Evolutionary conservation across 1,140 invertebrate species (phyloP).

Genomic region (Bradynema listronoti): DNA sequence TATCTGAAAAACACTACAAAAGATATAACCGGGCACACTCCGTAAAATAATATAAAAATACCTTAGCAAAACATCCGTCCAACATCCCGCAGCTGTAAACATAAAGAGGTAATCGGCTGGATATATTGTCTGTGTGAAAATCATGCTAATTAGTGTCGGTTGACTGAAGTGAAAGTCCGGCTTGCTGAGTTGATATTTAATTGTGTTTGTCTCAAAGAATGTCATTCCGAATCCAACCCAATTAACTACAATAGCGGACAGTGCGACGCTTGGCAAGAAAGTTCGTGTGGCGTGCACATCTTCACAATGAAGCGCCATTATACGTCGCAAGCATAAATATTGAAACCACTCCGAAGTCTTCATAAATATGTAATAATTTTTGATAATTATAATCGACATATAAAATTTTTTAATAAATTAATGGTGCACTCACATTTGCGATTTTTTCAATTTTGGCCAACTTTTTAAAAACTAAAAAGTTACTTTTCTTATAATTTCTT

Average conservation of each 20-base stretch:
- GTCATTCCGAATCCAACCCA: constrained; percentile 55
- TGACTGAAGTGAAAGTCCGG: constrained; percentile 45
- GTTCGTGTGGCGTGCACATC: constrained; percentile 39
- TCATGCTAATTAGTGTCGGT: constrained; percentile 51
- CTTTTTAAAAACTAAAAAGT: no score
- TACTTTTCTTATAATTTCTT: no score
- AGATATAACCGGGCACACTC: no score
- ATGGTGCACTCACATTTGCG: no score
- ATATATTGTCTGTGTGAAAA: constrained; percentile 57
- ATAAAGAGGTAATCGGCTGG: constrained; percentile 54
- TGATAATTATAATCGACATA: neutral
- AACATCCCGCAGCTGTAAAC: constrained; percentile 54
- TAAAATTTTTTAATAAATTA: no score
- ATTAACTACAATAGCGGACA: constrained; percentile 40
- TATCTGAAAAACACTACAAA: constrained; percentile 29
- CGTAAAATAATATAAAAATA: no score
- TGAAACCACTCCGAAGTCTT: constrained; percentile 53
- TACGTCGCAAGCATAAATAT: constrained; percentile 47
- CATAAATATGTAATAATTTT: constrained; percentile 8
- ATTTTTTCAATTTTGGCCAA: no score
- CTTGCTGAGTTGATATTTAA: constrained; percentile 55
- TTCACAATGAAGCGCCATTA: constrained; percentile 46
- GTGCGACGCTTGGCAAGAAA: constrained; percentile 43
- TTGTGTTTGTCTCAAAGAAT: constrained; percentile 45
- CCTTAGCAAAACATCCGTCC: constrained; percentile 49